Percentiles rank a stretch among this genome's conserved stretches.
Conservation (phyloP, 2,113 vertebrate genomes). For the Coptodon bakossiorum region DNA sequence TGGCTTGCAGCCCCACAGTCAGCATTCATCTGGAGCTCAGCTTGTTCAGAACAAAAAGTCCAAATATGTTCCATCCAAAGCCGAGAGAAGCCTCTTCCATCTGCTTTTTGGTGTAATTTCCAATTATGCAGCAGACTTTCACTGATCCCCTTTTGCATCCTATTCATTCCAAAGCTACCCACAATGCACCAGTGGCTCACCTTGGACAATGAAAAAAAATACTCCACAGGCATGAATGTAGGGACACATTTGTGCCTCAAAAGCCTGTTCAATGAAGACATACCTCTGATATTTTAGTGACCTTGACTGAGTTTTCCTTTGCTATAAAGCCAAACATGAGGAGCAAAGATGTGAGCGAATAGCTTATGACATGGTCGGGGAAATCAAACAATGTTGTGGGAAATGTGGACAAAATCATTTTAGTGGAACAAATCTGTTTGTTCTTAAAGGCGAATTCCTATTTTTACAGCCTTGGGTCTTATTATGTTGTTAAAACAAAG, state of each 20-base stretch:
- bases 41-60: constrained; percentile 6
- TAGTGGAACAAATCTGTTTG: neutral
- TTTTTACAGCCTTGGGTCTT: neutral
- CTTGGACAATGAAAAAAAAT: neutral
- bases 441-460: neutral
- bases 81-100: neutral
- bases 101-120: constrained; percentile 2
- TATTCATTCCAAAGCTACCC: constrained; percentile 6
- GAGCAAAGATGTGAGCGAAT: constrained; percentile 23
- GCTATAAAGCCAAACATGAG: constrained; percentile 36
- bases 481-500: neutral
- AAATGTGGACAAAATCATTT: neutral
- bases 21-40: constrained; percentile 35
- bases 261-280: neutral
- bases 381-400: neutral
- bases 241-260: neutral
- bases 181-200: constrained; percentile 11
- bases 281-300: constrained; percentile 8
- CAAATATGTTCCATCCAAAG: neutral
- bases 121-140: neutral
- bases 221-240: neutral
- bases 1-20: constrained; percentile 41
- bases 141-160: neutral
- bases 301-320: constrained; percentile 18
- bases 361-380: neutral